Percentiles rank a stretch among this genome's conserved stretches.
These are phyloP conservation scores for Melanotaenia maccullochi DNA, from an alignment of 2,797 vertebrate species.

Conservation along the genomic window DNA sequence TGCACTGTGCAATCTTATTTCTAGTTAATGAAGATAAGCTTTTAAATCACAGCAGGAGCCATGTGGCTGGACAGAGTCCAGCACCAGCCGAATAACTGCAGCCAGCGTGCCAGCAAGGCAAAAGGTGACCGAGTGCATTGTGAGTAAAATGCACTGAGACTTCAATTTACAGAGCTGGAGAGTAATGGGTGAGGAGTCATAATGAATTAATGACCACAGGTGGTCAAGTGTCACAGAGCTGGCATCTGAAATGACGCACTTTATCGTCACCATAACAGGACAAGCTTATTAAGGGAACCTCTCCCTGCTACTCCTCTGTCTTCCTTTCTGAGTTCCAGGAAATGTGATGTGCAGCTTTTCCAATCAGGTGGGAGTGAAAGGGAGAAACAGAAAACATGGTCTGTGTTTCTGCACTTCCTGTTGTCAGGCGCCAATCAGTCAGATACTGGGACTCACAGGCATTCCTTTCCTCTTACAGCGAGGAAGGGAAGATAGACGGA, in stretches of 20 bases:
- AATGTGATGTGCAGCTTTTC: slow-evolving; percentile 64
- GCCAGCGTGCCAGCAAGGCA: slow-evolving; percentile 51
- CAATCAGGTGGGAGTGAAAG: slow-evolving; percentile 66
- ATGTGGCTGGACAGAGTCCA: slow-evolving; percentile 65
- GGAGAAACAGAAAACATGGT: slow-evolving; percentile 43
- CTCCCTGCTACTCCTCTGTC: slow-evolving; percentile 19
- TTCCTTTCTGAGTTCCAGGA: slow-evolving; percentile 56
- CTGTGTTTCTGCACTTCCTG: slow-evolving; percentile 74
- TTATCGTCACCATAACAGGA: slow-evolving; percentile 34
- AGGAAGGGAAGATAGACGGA: slow-evolving; percentile 49
- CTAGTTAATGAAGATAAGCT: slow-evolving; percentile 73
- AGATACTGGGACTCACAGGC: slow-evolving; percentile 50
- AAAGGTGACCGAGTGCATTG: slow-evolving; percentile 66
- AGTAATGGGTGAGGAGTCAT: slow-evolving; percentile 48
- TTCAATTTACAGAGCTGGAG: slow-evolving; percentile 44
- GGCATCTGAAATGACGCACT: slow-evolving; percentile 59
- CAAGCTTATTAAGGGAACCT: slow-evolving; percentile 29
- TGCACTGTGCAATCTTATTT: slow-evolving; percentile 51
- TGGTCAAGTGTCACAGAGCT: slow-evolving; percentile 58
- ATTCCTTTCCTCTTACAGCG: slow-evolving; percentile 72
- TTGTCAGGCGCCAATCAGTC: slow-evolving; percentile 68
- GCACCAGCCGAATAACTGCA: slow-evolving; percentile 50
- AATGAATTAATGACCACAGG: slow-evolving; percentile 62
- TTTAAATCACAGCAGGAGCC: slow-evolving; percentile 65
- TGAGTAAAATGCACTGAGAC: slow-evolving; percentile 44